These are phyloP conservation scores for Corythornis cristatus DNA, from an alignment of 2,113 vertebrate species.

Conservation along the genomic window DNA sequence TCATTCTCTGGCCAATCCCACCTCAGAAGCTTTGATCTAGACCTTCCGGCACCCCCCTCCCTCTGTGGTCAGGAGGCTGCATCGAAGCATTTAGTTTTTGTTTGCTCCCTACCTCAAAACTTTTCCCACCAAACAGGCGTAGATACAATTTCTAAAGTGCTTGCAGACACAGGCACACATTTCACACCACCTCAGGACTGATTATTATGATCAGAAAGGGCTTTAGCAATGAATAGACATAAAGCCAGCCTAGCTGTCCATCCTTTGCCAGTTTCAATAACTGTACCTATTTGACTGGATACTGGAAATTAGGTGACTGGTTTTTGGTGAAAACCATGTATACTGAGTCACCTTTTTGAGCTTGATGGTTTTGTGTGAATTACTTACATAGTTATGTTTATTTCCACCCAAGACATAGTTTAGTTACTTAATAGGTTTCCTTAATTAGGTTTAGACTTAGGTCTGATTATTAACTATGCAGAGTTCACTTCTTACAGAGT, in stretches of 20 bases:
- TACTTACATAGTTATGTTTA: not conserved
- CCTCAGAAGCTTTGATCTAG: not conserved
- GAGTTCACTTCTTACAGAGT: not conserved
- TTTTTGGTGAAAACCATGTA: not conserved
- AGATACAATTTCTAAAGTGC: not conserved
- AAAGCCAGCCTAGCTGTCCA: not conserved
- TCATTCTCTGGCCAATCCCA: not conserved
- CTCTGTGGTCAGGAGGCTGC: not conserved
- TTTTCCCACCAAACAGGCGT: not conserved
- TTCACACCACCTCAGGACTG: not conserved
- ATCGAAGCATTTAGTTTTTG: not conserved
- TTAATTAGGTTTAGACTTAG: not conserved
- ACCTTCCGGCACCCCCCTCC: not conserved
- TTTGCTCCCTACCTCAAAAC: not conserved
- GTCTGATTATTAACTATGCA: not conserved
- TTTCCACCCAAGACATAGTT: not conserved
- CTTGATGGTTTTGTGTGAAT: not conserved
- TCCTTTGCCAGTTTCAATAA: not conserved
- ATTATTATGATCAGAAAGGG: not conserved
- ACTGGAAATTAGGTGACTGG: not conserved
- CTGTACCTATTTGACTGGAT: not conserved
- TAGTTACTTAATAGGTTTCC: not conserved
- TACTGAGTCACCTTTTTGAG: not conserved
- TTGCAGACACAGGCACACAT: not conserved
- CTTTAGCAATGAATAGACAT: not conserved